Base-by-base conservation (phyloP, 1,140 invertebrate genomes). In the Listronotus oregonensis region DNA sequence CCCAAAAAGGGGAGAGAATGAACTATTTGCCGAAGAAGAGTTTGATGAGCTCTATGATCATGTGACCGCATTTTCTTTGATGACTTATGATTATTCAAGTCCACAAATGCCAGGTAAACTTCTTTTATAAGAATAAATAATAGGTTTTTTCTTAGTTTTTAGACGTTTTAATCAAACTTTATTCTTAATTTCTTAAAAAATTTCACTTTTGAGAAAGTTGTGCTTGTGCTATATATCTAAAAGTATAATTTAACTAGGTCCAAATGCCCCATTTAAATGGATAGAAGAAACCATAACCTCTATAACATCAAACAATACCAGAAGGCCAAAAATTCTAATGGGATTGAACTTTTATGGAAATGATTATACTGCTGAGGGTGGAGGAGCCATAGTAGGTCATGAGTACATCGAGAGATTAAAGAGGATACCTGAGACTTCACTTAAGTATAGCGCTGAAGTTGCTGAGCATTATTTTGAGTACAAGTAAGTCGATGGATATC, bases 291-390 rank as follows among this genome's bases (percentile, higher is more conserved):
- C 92, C 75, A 83, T 97, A 3, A 86, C 91, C 74, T 82, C 83
- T 50, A 80, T 97, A 64, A 84, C 87, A 17, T 86, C 89, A 6
- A 80, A 84, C 61, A 83, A 86, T 44, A 79, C 81, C 15, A 86
- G 87, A 69, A 81, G 92, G 54, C 73, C 80, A 6, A 93, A 97
- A 82, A 91, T 97, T 54, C 81, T 97, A 32, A 76, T 96, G 60
- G 96, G 96, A 6, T 75, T 97, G 1, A 98, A 97, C 81, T 95
- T 97, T 80, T 98, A 97, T 83, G 95, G 96, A 7, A 90, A 94
- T 77, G 90, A 92, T 72, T 96, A 92, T 74, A 90, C 87, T 0
- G 83, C 87, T 68, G 90, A 89, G 15, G 89, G 89, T 7, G 88
- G 88, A 6, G 89, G 89, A 32, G 86, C 94, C 1, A 89, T 97